These are phyloP conservation scores for Mobula birostris DNA, from an alignment of 2,113 vertebrate species.

Conservation along the genomic window DNA sequence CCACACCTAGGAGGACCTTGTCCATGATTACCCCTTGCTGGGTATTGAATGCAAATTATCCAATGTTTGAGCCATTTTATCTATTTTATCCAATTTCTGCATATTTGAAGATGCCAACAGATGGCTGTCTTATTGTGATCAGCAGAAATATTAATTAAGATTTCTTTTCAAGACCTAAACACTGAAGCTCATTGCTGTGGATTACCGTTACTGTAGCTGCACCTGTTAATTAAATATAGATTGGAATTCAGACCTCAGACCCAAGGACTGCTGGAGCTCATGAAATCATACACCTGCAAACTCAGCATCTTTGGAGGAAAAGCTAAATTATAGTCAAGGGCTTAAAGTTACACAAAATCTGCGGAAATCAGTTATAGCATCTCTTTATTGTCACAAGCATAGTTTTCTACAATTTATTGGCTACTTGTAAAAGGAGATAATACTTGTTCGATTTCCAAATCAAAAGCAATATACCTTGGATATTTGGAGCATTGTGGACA, in stretches of 20 bases:
- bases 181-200: neutral
- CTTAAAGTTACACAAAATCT: neutral
- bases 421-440: neutral
- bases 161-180: neutral
- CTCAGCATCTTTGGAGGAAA: neutral
- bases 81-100: neutral
- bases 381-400: neutral
- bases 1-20: neutral
- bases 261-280: neutral
- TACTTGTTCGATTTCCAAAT: neutral
- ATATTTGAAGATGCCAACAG: neutral
- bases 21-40: neutral
- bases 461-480: no score
- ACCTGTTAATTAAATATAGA: neutral
- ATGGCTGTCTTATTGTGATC: neutral
- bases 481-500: no score
- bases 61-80: neutral
- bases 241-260: neutral
- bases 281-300: neutral
- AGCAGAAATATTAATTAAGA: neutral
- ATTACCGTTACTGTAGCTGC: neutral
- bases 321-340: neutral
- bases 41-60: neutral
- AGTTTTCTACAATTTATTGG: neutral
- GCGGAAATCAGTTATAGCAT: neutral